Evolutionary conservation across 2,888 invertebrate species (phyloP), one percentile per base, ranked within the genome.

Genomic region (Aleiodes testaceus): DNA sequence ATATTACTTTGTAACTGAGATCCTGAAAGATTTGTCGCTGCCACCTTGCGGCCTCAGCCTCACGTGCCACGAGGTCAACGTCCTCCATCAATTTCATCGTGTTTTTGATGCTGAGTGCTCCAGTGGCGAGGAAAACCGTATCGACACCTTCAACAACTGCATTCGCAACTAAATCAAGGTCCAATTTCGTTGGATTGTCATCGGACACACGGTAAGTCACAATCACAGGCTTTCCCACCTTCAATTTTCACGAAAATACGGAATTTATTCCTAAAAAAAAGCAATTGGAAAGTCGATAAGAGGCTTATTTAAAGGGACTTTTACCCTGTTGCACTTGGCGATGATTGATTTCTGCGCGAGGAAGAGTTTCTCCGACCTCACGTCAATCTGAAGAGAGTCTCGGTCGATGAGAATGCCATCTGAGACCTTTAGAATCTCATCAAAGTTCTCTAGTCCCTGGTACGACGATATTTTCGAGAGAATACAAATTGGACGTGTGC

Each of bases 81-180:
- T 85, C 87, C 2, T 83, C 77, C 5, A 91, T 83, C 3, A 89
- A 84, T 5, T 89, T 87, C 4, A 91, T 86, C 0, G 93, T 93
- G 78, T 90, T 91, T 12, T 87, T 81, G 9, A 93, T 93, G 74
- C 92, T 90, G 14, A 93, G 91, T 0, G 92, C 92, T 82, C 94
- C 94, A 59, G 93, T 92, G 1, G 91, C 91, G 55, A 94, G 88
- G 87, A 92, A 91, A 70, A 94, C 89, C 77, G 90, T 91, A 81
- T 94, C 94, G 59, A 91, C 92, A 16, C 94, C 94, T 79, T 94
- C 94, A 16, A 94, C 84, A 20, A 95, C 91, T 65, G 94, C 93
- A 82, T 93, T 93, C 49, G 92, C 92, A 6, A 94, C 91, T 78
- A 93, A 92, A 30, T 92, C 89, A 12, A 92, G 88, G 84, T 93